phyloP scores from a whole-genome alignment of 2,797 vertebrate species.

The Gymnoscopelus braueri region DNA sequence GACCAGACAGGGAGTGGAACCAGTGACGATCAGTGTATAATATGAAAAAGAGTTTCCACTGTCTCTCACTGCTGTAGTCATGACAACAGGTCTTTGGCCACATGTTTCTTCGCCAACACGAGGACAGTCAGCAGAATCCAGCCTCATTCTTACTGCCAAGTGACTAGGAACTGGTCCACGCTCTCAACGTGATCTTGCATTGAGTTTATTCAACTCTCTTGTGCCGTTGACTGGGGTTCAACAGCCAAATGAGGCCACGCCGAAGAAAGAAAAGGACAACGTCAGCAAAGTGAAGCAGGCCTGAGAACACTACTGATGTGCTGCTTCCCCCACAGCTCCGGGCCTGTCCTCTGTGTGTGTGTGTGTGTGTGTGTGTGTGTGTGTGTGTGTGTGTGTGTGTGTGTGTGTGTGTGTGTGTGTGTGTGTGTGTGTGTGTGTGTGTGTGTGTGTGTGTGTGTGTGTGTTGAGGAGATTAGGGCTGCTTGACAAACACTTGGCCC shows the following conservation, averaged over 20 bases:
- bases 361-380: conserved; percentile 20
- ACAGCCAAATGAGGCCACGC: neutral
- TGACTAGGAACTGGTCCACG: conserved; percentile 29
- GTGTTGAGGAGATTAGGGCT: conserved; percentile 1
- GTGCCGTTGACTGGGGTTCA: neutral
- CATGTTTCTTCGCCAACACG: conserved; percentile 17
- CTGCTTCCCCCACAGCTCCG: conserved; percentile 9
- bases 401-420: conserved; percentile 7
- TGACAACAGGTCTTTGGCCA: conserved; percentile 32
- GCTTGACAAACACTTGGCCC: conserved; percentile 35
- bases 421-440: conserved; percentile 8
- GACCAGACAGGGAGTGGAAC: conserved; percentile 20
- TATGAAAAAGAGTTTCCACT: neutral
- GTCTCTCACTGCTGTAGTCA: conserved; percentile 21
- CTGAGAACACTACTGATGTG: neutral
- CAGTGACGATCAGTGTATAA: conserved; percentile 16
- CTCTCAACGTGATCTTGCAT: neutral
- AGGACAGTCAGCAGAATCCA: conserved; percentile 36
- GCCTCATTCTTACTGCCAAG: conserved; percentile 15
- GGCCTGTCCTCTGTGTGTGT: conserved; percentile 16
- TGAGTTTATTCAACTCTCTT: too few relatives aligned
- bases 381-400: neutral
- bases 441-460: conserved; percentile 8
- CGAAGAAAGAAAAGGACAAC: conserved; percentile 5
- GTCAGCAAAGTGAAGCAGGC: conserved; percentile 9